phyloP scores from a whole-genome alignment of 2,797 vertebrate genomes.

The Helicolenus hilgendorfi region DNA sequence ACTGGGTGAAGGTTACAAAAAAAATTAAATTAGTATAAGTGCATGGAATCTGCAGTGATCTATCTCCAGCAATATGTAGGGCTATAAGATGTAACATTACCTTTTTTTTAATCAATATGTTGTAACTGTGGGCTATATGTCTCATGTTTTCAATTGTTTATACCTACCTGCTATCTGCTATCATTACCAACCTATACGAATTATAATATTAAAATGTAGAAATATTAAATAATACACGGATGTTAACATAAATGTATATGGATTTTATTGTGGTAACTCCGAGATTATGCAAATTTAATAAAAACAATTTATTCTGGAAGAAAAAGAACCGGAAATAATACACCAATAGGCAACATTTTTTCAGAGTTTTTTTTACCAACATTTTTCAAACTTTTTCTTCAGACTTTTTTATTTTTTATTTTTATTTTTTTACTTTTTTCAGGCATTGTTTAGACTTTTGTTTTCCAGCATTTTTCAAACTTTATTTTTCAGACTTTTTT shows the following conservation, averaged over 20 bases:
- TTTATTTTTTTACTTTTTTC: too few relatives aligned
- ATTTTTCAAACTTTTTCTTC: too few relatives aligned
- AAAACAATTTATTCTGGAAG: slow-evolving; percentile 46
- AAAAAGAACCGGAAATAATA: slow-evolving; percentile 26
- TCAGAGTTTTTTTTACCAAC: too few relatives aligned
- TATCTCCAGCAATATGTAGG: background rate
- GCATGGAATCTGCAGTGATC: background rate
- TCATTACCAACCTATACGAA: background rate
- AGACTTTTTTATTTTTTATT: too few relatives aligned
- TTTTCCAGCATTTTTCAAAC: too few relatives aligned
- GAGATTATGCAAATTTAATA: background rate
- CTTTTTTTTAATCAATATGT: background rate
- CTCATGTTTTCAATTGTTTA: background rate
- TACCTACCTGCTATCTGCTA: background rate
- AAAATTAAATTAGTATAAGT: background rate
- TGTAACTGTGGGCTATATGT: background rate
- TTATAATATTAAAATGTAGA: background rate
- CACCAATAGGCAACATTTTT: too few relatives aligned
- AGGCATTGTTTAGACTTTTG: too few relatives aligned
- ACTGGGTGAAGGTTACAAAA: background rate
- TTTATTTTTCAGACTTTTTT: too few relatives aligned
- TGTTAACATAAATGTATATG: background rate
- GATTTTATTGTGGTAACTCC: background rate
- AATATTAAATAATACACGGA: background rate
- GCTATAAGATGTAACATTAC: background rate